Evolutionary conservation across 2,113 vertebrate species (phyloP).

Genomic region (Anser brachyrhynchus): DNA sequence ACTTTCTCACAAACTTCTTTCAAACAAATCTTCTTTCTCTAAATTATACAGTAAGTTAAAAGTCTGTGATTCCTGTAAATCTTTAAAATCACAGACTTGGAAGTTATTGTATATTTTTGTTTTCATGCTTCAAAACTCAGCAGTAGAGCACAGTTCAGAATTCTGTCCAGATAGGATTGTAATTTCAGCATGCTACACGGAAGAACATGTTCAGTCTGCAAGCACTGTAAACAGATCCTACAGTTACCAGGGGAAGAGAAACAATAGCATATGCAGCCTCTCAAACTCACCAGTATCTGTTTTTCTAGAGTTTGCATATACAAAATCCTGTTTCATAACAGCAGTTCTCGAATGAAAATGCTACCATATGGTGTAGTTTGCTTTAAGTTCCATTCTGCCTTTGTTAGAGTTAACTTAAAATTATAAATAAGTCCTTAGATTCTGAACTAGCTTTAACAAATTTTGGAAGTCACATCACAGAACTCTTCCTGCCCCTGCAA

Average conservation of each 20-base stretch:
- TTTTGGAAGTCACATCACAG: background rate
- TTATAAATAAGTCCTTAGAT: background rate
- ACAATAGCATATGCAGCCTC: background rate
- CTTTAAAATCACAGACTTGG: background rate
- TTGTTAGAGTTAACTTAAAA: background rate
- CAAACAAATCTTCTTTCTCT: background rate
- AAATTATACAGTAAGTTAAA: background rate
- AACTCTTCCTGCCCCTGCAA: background rate
- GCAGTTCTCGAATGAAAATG: background rate
- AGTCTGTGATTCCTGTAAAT: background rate
- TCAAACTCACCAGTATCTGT: background rate
- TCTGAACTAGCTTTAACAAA: background rate
- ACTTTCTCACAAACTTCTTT: background rate
- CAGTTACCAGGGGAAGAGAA: background rate
- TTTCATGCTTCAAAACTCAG: background rate
- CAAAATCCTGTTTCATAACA: background rate
- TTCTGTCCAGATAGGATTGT: background rate
- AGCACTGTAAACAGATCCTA: background rate
- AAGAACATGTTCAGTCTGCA: background rate
- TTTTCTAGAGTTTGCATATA: background rate
- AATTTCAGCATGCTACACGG: accelerated
- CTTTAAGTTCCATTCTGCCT: background rate
- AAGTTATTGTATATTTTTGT: background rate
- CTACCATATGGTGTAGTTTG: background rate
- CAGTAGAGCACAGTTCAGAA: background rate